phyloP scores from a whole-genome alignment of 2,113 vertebrate species.

The Onychostruthus taczanowskii region DNA sequence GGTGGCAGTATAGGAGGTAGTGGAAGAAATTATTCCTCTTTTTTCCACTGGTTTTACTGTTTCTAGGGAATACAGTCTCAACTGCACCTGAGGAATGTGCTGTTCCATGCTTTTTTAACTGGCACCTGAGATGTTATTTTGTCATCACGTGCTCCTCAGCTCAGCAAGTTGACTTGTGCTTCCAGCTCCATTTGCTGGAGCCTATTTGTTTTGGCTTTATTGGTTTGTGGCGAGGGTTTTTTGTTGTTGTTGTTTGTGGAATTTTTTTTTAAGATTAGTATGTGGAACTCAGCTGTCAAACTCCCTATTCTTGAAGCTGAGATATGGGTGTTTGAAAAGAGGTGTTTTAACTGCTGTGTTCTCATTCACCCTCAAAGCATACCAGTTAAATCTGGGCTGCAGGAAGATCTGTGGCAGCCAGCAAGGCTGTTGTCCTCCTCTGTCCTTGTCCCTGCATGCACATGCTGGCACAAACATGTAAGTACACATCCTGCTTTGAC shows the following conservation, averaged over 20 bases:
- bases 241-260: neutral
- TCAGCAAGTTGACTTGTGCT: neutral
- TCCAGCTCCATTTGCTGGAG: neutral
- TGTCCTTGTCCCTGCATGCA: neutral
- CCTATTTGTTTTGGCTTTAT: neutral
- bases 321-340: neutral
- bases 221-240: neutral
- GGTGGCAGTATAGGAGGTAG: neutral
- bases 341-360: neutral
- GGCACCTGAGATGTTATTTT: neutral
- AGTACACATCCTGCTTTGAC: accelerated
- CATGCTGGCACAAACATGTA: accelerated
- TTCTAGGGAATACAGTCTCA: neutral
- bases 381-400: neutral
- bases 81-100: neutral
- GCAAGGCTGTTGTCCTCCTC: neutral
- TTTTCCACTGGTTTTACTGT: neutral
- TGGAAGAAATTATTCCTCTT: neutral
- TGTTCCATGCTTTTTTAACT: neutral
- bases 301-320: neutral
- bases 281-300: neutral
- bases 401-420: neutral
- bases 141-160: neutral
- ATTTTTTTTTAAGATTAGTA: neutral
- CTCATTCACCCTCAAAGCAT: neutral